These are phyloP conservation scores for Oncorhynchus nerka DNA, from an alignment of 2,113 vertebrate genomes.

Conservation along the genomic window DNA sequence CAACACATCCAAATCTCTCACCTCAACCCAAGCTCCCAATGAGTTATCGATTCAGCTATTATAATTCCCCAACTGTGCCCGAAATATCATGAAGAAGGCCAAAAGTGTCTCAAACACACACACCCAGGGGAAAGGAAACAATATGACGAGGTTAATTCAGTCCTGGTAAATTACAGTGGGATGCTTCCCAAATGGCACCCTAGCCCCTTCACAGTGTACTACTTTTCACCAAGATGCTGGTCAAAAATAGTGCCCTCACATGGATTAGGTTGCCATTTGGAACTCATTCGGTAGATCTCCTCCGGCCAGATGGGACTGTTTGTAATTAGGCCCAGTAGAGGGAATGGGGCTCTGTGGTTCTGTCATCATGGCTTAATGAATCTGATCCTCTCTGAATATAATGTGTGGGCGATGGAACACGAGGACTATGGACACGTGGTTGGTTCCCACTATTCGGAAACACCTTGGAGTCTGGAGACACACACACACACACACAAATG, in stretches of 20 bases:
- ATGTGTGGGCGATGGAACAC: neutral
- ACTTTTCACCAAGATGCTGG: no score
- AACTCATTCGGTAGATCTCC: neutral
- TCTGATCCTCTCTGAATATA: neutral
- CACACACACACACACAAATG: no score
- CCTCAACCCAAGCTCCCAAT: no score
- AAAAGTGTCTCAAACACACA: neutral
- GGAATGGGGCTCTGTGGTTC: neutral
- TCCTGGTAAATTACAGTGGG: neutral
- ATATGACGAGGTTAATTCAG: neutral
- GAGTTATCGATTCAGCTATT: no score
- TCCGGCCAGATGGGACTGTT: constrained; percentile 1
- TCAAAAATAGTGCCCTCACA: no score
- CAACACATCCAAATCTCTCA: no score
- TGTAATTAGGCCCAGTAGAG: neutral
- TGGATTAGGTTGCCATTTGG: no score
- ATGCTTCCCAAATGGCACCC: no score
- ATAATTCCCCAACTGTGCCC: no score
- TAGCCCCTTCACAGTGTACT: no score
- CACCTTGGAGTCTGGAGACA: neutral
- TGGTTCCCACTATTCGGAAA: neutral
- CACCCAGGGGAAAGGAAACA: neutral
- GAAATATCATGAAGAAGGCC: no score
- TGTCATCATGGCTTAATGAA: neutral
- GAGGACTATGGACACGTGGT: neutral